phyloP scores from a whole-genome alignment of 2,888 invertebrate genomes.

The Drosophila bunnanda region DNA sequence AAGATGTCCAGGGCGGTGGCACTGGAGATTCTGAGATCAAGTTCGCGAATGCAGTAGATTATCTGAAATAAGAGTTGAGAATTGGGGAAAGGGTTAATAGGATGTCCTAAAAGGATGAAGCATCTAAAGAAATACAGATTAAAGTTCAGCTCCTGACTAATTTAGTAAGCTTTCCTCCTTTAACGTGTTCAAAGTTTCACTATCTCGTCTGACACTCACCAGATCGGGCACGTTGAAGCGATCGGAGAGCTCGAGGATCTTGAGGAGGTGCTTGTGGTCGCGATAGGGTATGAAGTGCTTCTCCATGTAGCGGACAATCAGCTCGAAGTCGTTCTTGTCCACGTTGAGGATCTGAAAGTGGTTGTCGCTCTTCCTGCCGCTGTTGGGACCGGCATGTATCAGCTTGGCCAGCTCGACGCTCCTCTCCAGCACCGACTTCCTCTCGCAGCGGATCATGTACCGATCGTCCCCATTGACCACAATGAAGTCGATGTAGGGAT shows the following conservation, averaged over 20 bases:
- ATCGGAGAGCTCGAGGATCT: conserved; percentile 84
- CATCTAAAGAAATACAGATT: too few relatives aligned
- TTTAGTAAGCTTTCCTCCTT: too few relatives aligned
- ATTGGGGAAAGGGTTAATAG: not conserved
- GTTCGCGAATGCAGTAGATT: conserved; percentile 84
- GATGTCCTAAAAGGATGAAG: too few relatives aligned
- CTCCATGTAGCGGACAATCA: conserved; percentile 84
- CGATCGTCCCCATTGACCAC: conserved; percentile 84
- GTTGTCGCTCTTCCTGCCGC: conserved; percentile 84
- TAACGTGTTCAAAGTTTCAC: too few relatives aligned
- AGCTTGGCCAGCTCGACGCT: conserved; percentile 84
- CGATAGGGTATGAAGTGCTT: conserved; percentile 84
- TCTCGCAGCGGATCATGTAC: conserved; percentile 84
- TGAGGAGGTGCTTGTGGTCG: conserved; percentile 84
- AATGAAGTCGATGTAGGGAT: conserved; percentile 84
- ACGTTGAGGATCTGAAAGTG: conserved; percentile 84
- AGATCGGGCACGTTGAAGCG: conserved; percentile 84
- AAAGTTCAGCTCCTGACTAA: not conserved
- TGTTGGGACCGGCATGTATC: conserved; percentile 84
- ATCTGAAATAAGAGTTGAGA: conserved; percentile 56
- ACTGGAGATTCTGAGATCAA: conserved; percentile 83
- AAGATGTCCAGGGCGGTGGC: conserved; percentile 84
- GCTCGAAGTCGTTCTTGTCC: conserved; percentile 83
- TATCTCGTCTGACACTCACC: conserved; percentile 64
- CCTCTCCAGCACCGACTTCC: conserved; percentile 83